A percentile compares a stretch with the other conserved stretches of the same genome.
phyloP scores from a whole-genome alignment of 2,113 vertebrate genomes.

The Cephalophus harveyi region DNA sequence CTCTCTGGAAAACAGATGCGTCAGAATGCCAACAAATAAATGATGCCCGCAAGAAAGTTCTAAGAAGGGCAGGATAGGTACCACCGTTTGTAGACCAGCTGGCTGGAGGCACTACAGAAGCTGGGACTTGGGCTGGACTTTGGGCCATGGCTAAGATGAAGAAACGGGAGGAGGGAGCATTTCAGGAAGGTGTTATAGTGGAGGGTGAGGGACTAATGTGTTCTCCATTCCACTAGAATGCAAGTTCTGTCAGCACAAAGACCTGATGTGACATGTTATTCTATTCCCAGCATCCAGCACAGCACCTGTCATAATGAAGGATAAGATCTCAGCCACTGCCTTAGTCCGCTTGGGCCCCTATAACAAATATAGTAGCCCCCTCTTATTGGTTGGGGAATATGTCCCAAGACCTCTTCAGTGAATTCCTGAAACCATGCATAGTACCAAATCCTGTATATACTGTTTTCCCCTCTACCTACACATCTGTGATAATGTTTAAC shows the following conservation, averaged over 20 bases:
- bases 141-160: not conserved
- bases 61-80: not conserved
- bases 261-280: not conserved
- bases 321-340: not conserved
- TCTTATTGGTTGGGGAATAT: not conserved
- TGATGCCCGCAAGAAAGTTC: not conserved
- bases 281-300: not conserved
- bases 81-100: not conserved
- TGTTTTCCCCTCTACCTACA: not conserved
- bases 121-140: not conserved
- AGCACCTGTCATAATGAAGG: not conserved
- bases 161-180: not conserved
- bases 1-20: not conserved
- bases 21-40: not conserved
- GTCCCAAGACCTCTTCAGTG: not conserved
- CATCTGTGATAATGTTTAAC: not conserved
- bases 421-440: not conserved
- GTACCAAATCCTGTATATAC: not conserved
- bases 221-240: not conserved
- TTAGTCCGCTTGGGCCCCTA: not conserved
- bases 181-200: not conserved
- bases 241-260: not conserved
- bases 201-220: too few species aligned
- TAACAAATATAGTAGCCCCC: not conserved
- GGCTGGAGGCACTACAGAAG: not conserved